A percentile compares a stretch with the other conserved stretches of the same genome.
phyloP scores from a whole-genome alignment of 2,113 vertebrate species.

The Asarcornis scutulata region DNA sequence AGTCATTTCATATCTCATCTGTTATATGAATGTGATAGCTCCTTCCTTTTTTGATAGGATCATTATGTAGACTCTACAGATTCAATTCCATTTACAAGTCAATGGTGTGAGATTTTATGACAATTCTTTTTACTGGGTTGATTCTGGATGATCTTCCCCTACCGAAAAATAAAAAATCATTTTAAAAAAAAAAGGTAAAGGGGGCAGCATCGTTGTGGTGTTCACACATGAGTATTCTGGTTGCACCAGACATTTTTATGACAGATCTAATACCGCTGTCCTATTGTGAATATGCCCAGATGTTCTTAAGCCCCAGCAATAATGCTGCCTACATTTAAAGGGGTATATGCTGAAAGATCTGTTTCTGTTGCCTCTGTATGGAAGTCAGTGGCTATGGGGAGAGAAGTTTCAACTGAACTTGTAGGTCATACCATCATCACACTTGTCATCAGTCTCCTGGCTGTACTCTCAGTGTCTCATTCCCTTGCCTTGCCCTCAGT shows the following conservation, averaged over 20 bases:
- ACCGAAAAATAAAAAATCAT: not conserved
- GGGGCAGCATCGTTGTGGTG: not conserved
- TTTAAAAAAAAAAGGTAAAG: not conserved
- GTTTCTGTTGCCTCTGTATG: not conserved
- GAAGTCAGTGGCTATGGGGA: not conserved
- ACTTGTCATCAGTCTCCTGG: not conserved
- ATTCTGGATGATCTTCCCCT: conserved; percentile 69
- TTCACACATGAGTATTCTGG: not conserved
- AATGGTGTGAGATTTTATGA: conserved; percentile 83
- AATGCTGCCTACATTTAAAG: not conserved
- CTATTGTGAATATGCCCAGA: not conserved
- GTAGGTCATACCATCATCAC: not conserved
- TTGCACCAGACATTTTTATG: not conserved
- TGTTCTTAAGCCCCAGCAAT: not conserved
- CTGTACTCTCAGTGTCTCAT: not conserved
- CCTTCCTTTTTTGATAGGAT: conserved; percentile 77
- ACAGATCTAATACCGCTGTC: not conserved
- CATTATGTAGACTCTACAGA: conserved; percentile 80
- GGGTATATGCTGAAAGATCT: not conserved
- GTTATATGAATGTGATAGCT: conserved; percentile 77
- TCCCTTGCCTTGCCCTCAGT: not conserved
- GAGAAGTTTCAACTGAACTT: not conserved
- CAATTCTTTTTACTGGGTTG: conserved; percentile 77
- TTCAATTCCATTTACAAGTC: conserved; percentile 85
- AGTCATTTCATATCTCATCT: conserved; percentile 81